phyloP scores from a whole-genome alignment of 2,888 invertebrate species.

The Dendrolimus pini region DNA sequence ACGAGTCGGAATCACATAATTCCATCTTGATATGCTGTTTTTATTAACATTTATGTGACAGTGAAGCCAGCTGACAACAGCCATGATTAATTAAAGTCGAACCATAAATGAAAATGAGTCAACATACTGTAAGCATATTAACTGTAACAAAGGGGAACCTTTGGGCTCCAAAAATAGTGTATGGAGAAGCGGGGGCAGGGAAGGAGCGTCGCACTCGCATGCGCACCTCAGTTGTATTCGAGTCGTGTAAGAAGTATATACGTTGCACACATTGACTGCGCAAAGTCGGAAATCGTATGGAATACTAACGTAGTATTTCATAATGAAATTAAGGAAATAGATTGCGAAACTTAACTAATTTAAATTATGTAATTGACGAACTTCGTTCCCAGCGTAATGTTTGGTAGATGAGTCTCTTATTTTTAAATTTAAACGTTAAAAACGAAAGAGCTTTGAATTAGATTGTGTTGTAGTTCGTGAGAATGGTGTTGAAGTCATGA shows the following conservation, averaged over 20 bases:
- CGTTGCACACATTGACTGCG: background rate
- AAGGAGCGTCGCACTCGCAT: conserved; percentile 28
- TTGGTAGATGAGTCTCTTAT: background rate
- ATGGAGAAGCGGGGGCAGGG: conserved; percentile 30
- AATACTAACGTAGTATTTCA: background rate
- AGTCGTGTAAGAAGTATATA: background rate
- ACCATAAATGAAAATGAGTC: conserved; percentile 14
- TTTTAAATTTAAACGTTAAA: background rate
- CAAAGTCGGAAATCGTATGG: background rate
- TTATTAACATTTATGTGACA: too few relatives aligned
- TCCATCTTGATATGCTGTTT: too few relatives aligned
- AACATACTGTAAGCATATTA: conserved; percentile 12
- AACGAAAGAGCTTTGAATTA: background rate
- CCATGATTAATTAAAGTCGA: conserved; percentile 7
- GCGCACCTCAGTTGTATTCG: conserved; percentile 21
- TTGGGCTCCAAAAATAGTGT: conserved; percentile 55
- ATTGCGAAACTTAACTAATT: too few relatives aligned
- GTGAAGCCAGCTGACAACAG: background rate
- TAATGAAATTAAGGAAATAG: background rate
- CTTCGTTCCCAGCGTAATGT: too few relatives aligned
- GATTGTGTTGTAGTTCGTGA: background rate
- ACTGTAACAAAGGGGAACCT: conserved; percentile 24
- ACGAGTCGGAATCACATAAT: too few relatives aligned
- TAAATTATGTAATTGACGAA: too few relatives aligned
- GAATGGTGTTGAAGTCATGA: background rate